phyloP scores from a whole-genome alignment of 30 jellyfish, hydroid and myxozoan species.

The Aurelia aurita region DNA sequence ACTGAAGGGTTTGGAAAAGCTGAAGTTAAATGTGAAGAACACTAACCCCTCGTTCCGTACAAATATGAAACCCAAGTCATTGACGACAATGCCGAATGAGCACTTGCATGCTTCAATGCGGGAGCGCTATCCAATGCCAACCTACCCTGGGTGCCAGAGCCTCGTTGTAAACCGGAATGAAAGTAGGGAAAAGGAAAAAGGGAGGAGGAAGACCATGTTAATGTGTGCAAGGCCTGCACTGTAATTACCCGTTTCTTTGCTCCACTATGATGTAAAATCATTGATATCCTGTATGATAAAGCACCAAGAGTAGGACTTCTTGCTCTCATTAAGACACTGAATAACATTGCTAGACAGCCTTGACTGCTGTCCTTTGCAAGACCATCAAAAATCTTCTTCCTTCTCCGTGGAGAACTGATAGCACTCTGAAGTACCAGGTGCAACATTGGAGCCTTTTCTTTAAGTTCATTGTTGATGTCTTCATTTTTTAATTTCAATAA shows the following conservation, averaged over 20 bases:
- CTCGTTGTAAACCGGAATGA: too few relatives aligned
- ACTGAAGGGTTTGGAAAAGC: constrained; percentile 14
- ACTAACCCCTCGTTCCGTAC: neutral
- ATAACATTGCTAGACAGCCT: constrained; percentile 3
- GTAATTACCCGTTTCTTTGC: constrained; percentile 19
- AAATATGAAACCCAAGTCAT: too few relatives aligned
- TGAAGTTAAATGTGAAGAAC: neutral
- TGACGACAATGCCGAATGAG: too few relatives aligned
- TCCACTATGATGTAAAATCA: constrained; percentile 26
- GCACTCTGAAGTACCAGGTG: neutral
- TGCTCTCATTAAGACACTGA: constrained; percentile 3
- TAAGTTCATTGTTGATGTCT: neutral
- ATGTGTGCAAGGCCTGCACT: too few relatives aligned
- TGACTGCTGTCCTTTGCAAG: neutral
- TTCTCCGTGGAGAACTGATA: constrained; percentile 1
- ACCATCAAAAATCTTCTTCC: constrained; percentile 3
- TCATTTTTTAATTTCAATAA: neutral
- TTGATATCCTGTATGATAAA: constrained; percentile 1
- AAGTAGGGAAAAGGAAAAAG: too few relatives aligned
- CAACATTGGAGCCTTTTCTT: neutral
- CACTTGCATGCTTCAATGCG: too few relatives aligned
- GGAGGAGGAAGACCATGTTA: too few relatives aligned
- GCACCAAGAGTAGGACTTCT: constrained; percentile 26
- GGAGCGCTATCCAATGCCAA: neutral
- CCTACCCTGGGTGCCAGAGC: too few relatives aligned